Percentiles rank a stretch among this genome's conserved stretches.
These are phyloP conservation scores for Xestobium rufovillosum DNA, from an alignment of 2,888 invertebrate genomes.

Conservation along the genomic window DNA sequence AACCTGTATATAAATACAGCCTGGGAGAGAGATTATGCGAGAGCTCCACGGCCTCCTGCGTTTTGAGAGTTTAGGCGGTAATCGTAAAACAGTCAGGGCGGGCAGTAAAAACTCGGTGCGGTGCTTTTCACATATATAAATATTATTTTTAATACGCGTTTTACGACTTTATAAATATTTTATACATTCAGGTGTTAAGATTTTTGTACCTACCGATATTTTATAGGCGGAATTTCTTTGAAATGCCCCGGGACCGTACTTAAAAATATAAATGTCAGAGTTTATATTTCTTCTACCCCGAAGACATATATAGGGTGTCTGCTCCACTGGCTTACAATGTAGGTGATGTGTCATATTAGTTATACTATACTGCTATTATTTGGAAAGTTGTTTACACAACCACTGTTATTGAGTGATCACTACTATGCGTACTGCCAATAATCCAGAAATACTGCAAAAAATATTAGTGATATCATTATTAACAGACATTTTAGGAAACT, in stretches of 20 bases:
- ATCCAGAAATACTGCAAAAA: no score
- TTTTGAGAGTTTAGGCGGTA: constrained; percentile 32
- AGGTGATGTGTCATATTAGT: no score
- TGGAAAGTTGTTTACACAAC: no score
- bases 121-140: constrained; percentile 44
- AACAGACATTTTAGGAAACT: no score
- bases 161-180: constrained; percentile 46
- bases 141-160: constrained; percentile 46
- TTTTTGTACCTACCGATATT: constrained; percentile 35
- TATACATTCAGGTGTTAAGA: constrained; percentile 46
- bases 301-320: no score
- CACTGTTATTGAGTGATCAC: no score
- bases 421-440: no score
- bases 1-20: no score
- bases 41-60: constrained; percentile 32
- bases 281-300: no score
- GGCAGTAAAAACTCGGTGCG: constrained; percentile 41
- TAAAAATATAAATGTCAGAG: constrained; percentile 38
- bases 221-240: constrained; percentile 32
- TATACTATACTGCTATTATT: no score
- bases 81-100: constrained; percentile 42
- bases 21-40: constrained; percentile 31
- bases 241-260: constrained; percentile 21
- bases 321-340: no score
- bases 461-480: no score